Evolutionary conservation across 2,888 invertebrate species (phyloP).

Genomic region (Parnassius mnemosyne): DNA sequence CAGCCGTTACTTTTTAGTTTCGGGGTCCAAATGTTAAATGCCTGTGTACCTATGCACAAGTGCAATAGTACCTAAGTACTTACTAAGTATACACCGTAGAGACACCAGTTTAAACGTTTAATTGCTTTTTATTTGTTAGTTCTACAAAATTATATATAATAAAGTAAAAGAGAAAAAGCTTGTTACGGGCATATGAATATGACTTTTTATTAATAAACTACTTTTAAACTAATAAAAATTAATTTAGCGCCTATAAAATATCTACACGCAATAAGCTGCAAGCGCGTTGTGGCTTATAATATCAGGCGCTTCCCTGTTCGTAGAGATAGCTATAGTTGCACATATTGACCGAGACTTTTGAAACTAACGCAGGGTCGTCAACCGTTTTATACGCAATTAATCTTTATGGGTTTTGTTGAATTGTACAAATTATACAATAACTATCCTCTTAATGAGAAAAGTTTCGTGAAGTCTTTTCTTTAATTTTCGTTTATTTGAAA

Average conservation of each 20-base stretch:
- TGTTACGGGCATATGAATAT: no score
- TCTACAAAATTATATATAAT: conserved; percentile 5
- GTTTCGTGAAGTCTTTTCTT: not conserved
- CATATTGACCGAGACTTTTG: conserved; percentile 32
- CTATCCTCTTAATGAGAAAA: conserved; percentile 2
- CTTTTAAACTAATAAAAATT: no score
- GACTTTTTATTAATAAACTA: no score
- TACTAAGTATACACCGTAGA: conserved; percentile 1
- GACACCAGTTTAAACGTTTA: conserved; percentile 32
- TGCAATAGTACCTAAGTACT: not conserved
- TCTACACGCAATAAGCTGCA: conserved; percentile 18
- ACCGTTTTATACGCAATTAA: conserved; percentile 25
- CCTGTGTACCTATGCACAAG: conserved; percentile 38
- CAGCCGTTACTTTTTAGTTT: conserved; percentile 56
- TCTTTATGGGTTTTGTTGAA: conserved; percentile 16
- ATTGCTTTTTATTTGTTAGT: conserved; percentile 31
- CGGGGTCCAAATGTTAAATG: conserved; percentile 57
- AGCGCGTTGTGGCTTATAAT: conserved; percentile 28
- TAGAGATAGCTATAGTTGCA: conserved; percentile 31
- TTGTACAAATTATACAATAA: conserved; percentile 16
- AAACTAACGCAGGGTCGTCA: conserved; percentile 20
- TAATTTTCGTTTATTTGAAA: no score
- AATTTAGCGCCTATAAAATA: conserved; percentile 14
- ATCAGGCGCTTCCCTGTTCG: conserved; percentile 32
- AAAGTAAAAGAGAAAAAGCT: no score